These are phyloP conservation scores for Ariopsis seemanni DNA, from an alignment of 2,113 vertebrate genomes.

Conservation along the genomic window DNA sequence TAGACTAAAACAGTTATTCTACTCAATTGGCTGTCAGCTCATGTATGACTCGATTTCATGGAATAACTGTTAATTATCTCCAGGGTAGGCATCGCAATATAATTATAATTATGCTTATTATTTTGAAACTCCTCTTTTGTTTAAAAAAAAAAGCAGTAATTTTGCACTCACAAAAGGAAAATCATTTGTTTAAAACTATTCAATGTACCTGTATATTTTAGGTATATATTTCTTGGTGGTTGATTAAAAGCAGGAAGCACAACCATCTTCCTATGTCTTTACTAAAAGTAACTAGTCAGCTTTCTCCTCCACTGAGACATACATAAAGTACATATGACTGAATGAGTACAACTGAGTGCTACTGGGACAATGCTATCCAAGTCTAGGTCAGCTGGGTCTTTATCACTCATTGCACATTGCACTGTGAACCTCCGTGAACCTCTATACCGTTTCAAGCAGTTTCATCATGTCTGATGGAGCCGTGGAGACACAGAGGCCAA, in stretches of 20 bases:
- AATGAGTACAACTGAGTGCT: not conserved
- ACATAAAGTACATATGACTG: not conserved
- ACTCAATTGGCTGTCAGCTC: too few relatives aligned
- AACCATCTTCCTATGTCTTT: not conserved
- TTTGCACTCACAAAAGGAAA: not conserved
- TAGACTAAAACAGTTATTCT: too few relatives aligned
- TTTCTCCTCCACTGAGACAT: not conserved
- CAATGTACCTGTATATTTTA: not conserved
- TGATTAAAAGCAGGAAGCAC: not conserved
- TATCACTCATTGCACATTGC: not conserved
- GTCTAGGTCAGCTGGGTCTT: not conserved
- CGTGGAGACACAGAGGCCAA: not conserved
- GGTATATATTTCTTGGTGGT: not conserved
- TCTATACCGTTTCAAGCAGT: not conserved
- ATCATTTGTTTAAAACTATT: not conserved
- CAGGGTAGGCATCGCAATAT: not conserved
- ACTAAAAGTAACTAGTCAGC: not conserved
- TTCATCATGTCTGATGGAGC: constrained; percentile 6
- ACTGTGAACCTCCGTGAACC: not conserved
- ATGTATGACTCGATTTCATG: too few relatives aligned
- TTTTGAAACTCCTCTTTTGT: not conserved
- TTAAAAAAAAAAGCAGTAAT: not conserved
- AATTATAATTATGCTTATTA: not conserved
- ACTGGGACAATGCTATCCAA: not conserved
- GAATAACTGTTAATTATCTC: not conserved